Percentiles rank a stretch among this genome's conserved stretches.
These are phyloP conservation scores for Drosophila algonquin DNA, from an alignment of 2,888 invertebrate species.

Conservation along the genomic window DNA sequence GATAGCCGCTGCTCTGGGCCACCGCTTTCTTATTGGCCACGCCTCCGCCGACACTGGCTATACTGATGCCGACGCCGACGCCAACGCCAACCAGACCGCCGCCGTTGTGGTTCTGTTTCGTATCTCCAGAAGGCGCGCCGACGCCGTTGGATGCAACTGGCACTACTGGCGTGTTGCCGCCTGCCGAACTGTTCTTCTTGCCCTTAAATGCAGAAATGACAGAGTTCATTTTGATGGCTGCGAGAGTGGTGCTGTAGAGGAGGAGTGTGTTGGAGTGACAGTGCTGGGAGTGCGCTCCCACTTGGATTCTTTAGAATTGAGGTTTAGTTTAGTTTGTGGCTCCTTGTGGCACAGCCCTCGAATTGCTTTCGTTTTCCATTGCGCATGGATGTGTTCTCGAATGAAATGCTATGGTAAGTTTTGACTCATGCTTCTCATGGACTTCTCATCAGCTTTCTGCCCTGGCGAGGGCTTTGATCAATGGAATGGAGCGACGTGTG, in stretches of 20 bases:
- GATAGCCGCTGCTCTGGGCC: constrained; percentile 83
- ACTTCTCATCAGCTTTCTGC: constrained; percentile 7
- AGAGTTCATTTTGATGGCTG: constrained; percentile 82
- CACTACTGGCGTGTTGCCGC: constrained; percentile 39
- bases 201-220: constrained; percentile 84
- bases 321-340: constrained; percentile 8
- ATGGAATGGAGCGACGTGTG: constrained; percentile 1
- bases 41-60: constrained; percentile 50
- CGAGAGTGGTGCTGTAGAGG: background rate
- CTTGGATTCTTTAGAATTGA: constrained; percentile 1
- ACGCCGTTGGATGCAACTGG: constrained; percentile 30
- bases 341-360: constrained; percentile 29
- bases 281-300: background rate
- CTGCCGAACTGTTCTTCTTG: constrained; percentile 73
- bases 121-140: constrained; percentile 24
- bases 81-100: constrained; percentile 19
- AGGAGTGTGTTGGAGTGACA: background rate
- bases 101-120: constrained; percentile 36
- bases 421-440: constrained; percentile 27
- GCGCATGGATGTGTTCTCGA: constrained; percentile 9
- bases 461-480: background rate
- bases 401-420: constrained; percentile 1
- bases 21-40: constrained; percentile 70
- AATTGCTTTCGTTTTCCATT: constrained; percentile 48
- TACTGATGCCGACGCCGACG: constrained; percentile 45